Evolutionary conservation across 2,888 invertebrate genomes (phyloP).

Genomic region (Volucella inflata): DNA sequence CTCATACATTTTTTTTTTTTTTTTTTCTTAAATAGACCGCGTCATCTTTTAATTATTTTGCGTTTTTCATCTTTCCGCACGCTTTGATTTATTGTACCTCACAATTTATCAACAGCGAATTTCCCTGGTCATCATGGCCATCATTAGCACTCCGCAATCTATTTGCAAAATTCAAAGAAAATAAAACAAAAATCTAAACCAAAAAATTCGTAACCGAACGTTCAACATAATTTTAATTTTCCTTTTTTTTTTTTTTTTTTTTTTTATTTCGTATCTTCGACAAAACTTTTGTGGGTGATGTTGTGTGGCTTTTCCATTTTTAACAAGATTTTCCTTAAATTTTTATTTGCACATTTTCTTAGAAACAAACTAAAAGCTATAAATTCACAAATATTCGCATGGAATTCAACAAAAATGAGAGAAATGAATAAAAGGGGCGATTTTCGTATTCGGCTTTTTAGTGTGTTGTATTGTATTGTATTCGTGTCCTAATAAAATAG

Average conservation of each 20-base stretch:
- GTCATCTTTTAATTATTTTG: conserved; percentile 8
- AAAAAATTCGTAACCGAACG: background rate
- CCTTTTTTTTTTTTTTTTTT: no score
- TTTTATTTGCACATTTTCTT: background rate
- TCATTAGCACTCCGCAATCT: conserved; percentile 14
- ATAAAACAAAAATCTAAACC: background rate
- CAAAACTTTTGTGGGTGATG: conserved; percentile 17
- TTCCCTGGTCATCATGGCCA: background rate
- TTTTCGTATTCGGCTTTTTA: background rate
- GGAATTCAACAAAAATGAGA: background rate
- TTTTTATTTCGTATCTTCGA: background rate
- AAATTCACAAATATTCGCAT: conserved; percentile 16
- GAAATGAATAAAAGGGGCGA: background rate
- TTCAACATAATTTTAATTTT: conserved; percentile 1
- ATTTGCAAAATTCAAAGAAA: background rate
- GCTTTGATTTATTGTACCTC: conserved; percentile 11
- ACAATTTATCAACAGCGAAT: conserved; percentile 9
- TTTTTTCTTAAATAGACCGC: background rate
- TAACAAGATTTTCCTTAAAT: background rate
- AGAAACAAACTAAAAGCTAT: conserved; percentile 2
- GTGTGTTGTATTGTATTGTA: background rate
- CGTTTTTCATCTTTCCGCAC: background rate
- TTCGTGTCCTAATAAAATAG: background rate
- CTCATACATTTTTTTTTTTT: background rate
- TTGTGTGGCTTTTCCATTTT: conserved; percentile 13